Percentiles rank a stretch among this genome's conserved stretches.
Conservation (phyloP, 2,888 invertebrate genomes). For the Prostheceraeus crozeri region DNA sequence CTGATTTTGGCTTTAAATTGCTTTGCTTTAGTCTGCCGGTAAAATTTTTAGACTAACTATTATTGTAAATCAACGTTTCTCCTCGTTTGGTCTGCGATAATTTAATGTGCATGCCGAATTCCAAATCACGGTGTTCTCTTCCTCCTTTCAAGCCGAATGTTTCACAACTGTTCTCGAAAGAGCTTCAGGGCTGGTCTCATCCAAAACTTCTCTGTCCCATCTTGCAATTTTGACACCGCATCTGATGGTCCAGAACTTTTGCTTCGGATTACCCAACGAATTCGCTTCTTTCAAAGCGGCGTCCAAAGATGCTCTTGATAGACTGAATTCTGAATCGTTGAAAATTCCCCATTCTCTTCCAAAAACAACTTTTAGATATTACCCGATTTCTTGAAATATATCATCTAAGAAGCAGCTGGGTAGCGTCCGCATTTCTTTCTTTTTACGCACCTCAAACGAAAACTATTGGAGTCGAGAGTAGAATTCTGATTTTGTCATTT, state of each 20-base stretch:
- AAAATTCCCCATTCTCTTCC: background rate
- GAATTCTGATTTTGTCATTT: background rate
- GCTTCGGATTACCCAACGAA: no score
- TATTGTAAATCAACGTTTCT: slow-evolving; percentile 3
- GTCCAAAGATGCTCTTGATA: background rate
- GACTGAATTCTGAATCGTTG: background rate
- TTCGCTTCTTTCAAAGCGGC: slow-evolving; percentile 17
- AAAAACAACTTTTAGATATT: background rate
- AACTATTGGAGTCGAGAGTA: background rate
- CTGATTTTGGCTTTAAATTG: slow-evolving; percentile 10
- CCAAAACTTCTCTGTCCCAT: slow-evolving; percentile 6
- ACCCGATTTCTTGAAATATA: background rate
- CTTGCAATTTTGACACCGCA: background rate
- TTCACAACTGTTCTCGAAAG: slow-evolving; percentile 9
- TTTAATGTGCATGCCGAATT: slow-evolving; percentile 19
- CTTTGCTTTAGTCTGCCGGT: slow-evolving; percentile 5
- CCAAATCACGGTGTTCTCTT: slow-evolving; percentile 7
- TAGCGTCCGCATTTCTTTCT: background rate
- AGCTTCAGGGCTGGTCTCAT: background rate
- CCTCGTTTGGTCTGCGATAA: background rate
- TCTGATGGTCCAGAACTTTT: no score
- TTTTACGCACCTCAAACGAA: background rate
- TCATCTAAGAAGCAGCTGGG: background rate
- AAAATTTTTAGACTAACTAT: slow-evolving; percentile 13
- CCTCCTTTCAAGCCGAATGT: background rate